Evolutionary conservation across 2,888 invertebrate species (phyloP).

Genomic region (Leptura quadrifasciata): DNA sequence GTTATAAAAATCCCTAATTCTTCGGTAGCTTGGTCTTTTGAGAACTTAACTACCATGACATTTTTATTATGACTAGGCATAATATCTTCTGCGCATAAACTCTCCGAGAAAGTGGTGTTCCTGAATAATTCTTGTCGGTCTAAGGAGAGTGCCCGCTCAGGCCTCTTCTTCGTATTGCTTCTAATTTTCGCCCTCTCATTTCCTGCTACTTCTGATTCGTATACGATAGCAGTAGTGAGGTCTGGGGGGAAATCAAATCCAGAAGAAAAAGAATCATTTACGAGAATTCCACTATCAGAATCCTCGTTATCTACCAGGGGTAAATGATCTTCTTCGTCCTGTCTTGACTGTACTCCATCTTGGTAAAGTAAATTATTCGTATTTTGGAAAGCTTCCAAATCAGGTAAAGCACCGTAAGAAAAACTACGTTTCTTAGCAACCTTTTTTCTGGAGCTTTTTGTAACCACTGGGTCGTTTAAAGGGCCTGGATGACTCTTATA

Average conservation of each 20-base stretch:
- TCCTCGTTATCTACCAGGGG: constrained; percentile 81
- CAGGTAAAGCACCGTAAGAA: constrained; percentile 84
- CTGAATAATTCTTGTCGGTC: constrained; percentile 75
- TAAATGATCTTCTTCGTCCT: constrained; percentile 74
- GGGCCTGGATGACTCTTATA: constrained; percentile 76
- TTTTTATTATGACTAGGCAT: constrained; percentile 54
- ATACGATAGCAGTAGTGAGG: constrained; percentile 27
- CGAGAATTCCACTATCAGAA: constrained; percentile 85
- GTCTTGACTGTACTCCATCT: constrained; percentile 76
- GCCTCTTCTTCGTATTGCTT: constrained; percentile 59
- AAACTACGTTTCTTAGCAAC: constrained; percentile 80
- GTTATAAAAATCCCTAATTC: constrained; percentile 85
- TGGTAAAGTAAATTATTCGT: constrained; percentile 79
- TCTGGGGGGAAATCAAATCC: constrained; percentile 67
- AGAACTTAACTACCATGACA: constrained; percentile 72
- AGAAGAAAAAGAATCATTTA: constrained; percentile 81
- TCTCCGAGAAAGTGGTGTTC: constrained; percentile 29
- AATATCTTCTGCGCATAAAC: constrained; percentile 24
- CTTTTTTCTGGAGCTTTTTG: constrained; percentile 64
- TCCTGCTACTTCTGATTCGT: neutral
- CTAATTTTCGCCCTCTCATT: constrained; percentile 59
- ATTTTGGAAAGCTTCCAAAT: constrained; percentile 82
- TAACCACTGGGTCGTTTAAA: constrained; percentile 60
- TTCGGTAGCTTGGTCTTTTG: constrained; percentile 77
- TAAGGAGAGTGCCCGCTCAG: constrained; percentile 76